Percentiles rank a stretch among this genome's conserved stretches.
phyloP scores from a whole-genome alignment of 2,113 vertebrate genomes.

The Notechis scutatus region DNA sequence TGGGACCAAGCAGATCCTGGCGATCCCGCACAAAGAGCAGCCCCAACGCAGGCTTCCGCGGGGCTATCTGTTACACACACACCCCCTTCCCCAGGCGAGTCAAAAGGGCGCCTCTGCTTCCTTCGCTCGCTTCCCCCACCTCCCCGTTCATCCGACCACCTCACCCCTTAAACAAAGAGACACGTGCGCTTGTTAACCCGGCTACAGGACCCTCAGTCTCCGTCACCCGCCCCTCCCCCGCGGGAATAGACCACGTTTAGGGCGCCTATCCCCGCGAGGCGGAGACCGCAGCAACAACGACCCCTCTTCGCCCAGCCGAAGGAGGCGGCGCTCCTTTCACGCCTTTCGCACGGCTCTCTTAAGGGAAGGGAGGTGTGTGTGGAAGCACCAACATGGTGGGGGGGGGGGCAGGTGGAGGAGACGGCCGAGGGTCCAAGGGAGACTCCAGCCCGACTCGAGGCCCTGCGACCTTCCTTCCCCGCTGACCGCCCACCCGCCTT shows the following conservation, averaged over 20 bases:
- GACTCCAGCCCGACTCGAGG: not conserved
- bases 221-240: too few relatives aligned
- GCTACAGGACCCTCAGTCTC: not conserved
- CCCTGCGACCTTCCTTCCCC: not conserved
- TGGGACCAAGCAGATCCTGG: not conserved
- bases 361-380: not conserved
- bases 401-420: not conserved
- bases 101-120: not conserved
- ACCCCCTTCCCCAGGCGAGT: not conserved
- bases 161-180: slow-evolving; percentile 7
- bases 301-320: not conserved
- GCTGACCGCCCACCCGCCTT: not conserved
- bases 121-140: too few relatives aligned
- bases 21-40: not conserved
- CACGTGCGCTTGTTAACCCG: slow-evolving; percentile 5
- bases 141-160: not conserved
- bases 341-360: not conserved
- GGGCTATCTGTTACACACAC: not conserved
- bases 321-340: not conserved
- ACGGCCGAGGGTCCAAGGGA: not conserved
- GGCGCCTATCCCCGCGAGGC: not conserved
- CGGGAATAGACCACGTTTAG: not conserved
- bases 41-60: not conserved
- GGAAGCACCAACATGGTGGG: not conserved
- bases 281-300: not conserved